Base-by-base conservation (phyloP, 2,797 vertebrate genomes). In the Danio tinwini region DNA sequence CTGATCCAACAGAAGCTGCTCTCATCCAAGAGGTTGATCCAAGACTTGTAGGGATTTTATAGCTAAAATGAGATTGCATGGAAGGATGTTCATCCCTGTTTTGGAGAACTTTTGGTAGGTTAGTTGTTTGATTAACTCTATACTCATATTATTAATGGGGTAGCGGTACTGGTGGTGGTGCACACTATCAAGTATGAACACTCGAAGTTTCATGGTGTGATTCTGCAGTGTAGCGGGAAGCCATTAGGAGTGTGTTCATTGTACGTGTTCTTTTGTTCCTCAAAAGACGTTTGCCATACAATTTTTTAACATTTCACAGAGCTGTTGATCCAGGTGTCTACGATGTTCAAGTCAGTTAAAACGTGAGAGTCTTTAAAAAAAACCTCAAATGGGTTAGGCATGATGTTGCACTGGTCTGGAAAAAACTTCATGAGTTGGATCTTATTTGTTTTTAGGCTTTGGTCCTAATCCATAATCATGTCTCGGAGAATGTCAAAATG, bases 11-110 rank as follows among this genome's bases (percentile, higher is more conserved):
- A 92, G 67, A 92, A 92, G 6, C 91, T 91, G 0, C 4, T 14
- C 11, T 92, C 88, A 0, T 79, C 9, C 49, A 91, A 59, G 5
- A 93, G 88, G 76, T 91, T 92, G 79, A 6, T 92, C 90, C 8
- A 91, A 83, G 0, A 73, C 86, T 44, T 90, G 76, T 45, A 92
- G 79, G 0, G 87, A 86, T 0, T 88, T 89, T n/a, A 92, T 68
- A 21, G 50, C 78, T 13, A 89, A 88, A 0, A 92, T 80, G 6
- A 91, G 52, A 50, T 86, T 82, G 56, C 89, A 92, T 6, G 91
- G 91, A 12, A 88, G 85, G 74, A 91, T 92, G 63, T 91, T 91
- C 89, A 92, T 89, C 16, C 88, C 90, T 0, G 80, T 88, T n/a
- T 85, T 80, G 12, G 91, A 91, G 47, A 92, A 89, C 76, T 88